A percentile compares a stretch with the other conserved stretches of the same genome.
These are phyloP conservation scores for Felis chaus DNA, from an alignment of 2,113 vertebrate species.

Conservation along the genomic window DNA sequence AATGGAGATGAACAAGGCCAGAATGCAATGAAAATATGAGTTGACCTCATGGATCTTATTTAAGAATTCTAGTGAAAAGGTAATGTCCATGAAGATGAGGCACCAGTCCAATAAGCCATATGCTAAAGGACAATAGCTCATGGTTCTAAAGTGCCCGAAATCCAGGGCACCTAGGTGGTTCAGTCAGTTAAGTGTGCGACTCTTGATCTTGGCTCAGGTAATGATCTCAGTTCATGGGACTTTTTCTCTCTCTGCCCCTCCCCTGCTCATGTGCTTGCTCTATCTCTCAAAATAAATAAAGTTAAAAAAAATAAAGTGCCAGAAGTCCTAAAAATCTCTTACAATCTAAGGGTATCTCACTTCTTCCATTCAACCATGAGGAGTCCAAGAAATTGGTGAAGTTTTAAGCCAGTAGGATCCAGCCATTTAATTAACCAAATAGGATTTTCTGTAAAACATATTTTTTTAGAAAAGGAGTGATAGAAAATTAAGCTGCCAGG, in stretches of 20 bases:
- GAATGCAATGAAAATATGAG: neutral
- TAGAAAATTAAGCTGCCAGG: neutral
- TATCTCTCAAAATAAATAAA: no score
- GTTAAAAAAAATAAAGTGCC: no score
- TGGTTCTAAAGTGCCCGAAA: neutral
- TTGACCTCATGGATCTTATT: neutral
- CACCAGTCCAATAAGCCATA: fast-evolving
- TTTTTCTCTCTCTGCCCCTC: no score
- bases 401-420: neutral
- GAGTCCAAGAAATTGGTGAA: neutral
- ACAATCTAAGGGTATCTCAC: neutral
- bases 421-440: neutral
- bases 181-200: no score
- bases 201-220: no score
- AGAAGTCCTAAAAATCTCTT: neutral
- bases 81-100: neutral
- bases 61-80: neutral
- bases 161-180: neutral
- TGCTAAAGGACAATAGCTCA: neutral
- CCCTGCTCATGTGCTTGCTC: no score
- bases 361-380: neutral
- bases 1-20: neutral
- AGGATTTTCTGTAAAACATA: neutral
- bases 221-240: no score
- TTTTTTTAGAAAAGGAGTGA: neutral